Evolutionary conservation across 1,140 invertebrate species (phyloP).

Genomic region (Neotoxoptera formosana): DNA sequence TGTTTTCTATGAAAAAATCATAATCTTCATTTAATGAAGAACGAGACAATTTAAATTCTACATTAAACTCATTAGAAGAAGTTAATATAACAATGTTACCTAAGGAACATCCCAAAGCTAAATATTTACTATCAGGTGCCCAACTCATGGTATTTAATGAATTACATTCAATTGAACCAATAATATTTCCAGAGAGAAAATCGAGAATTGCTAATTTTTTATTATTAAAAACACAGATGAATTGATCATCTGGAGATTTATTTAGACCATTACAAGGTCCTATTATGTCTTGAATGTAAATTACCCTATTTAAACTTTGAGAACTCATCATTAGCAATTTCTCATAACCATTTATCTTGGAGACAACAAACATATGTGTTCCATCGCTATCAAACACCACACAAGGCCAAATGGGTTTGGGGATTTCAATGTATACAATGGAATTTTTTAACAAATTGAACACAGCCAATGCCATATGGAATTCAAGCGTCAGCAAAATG

Average conservation of each 20-base stretch:
- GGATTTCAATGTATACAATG: slow-evolving; percentile 22
- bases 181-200: slow-evolving; percentile 24
- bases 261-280: slow-evolving; percentile 28
- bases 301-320: neutral
- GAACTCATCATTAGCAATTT: slow-evolving; percentile 44
- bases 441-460: neutral
- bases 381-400: slow-evolving; percentile 3
- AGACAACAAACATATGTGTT: slow-evolving; percentile 42
- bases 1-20: slow-evolving; percentile 24
- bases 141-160: slow-evolving; percentile 28
- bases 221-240: slow-evolving; percentile 23
- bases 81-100: slow-evolving; percentile 23
- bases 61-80: slow-evolving; percentile 23
- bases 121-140: slow-evolving; percentile 35
- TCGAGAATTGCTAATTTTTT: slow-evolving; percentile 25
- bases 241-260: slow-evolving; percentile 25
- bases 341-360: slow-evolving; percentile 50
- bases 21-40: neutral
- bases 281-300: slow-evolving; percentile 31
- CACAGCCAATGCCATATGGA: slow-evolving; percentile 25
- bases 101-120: slow-evolving; percentile 41
- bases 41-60: slow-evolving; percentile 7
- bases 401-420: slow-evolving; percentile 40
- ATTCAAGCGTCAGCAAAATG: slow-evolving; percentile 31
- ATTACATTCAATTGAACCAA: neutral